A percentile compares a stretch with the other conserved stretches of the same genome.
Evolutionary conservation across 2,797 vertebrate species (phyloP).

Genomic region (Podargus strigoides): DNA sequence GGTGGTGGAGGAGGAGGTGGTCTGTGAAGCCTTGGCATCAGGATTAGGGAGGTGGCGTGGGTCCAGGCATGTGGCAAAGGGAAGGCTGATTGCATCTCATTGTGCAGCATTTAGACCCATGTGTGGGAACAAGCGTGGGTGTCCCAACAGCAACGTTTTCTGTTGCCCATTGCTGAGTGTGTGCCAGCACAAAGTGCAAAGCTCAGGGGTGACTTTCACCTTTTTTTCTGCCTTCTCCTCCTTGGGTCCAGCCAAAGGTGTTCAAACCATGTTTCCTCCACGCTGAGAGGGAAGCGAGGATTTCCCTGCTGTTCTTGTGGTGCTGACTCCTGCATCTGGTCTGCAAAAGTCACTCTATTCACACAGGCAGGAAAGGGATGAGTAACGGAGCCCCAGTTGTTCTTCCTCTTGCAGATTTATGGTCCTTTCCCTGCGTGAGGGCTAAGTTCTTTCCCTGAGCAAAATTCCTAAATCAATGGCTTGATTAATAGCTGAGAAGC

Average conservation of each 20-base stretch:
- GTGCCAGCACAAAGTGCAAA: background rate
- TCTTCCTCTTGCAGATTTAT: slow-evolving; percentile 43
- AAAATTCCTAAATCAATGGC: slow-evolving; percentile 42
- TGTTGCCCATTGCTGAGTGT: accelerated
- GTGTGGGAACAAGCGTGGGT: accelerated
- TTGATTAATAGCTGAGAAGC: slow-evolving; percentile 53
- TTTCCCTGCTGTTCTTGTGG: background rate
- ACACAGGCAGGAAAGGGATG: slow-evolving; percentile 35
- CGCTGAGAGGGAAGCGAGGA: background rate
- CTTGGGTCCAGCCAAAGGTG: background rate
- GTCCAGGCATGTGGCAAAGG: background rate
- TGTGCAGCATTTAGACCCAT: background rate
- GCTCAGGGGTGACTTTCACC: background rate
- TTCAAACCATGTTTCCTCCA: background rate
- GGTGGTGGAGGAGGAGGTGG: background rate
- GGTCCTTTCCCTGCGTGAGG: background rate
- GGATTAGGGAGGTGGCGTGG: background rate
- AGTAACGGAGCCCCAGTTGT: slow-evolving; percentile 25
- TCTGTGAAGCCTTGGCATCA: background rate
- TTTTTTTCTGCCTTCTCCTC: background rate
- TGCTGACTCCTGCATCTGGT: slow-evolving; percentile 16
- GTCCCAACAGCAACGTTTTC: background rate
- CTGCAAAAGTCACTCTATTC: slow-evolving; percentile 4
- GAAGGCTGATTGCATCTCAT: background rate
- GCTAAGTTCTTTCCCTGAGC: slow-evolving; percentile 50